These are phyloP conservation scores for Anoplolepis gracilipes DNA, from an alignment of 1,140 invertebrate genomes.

Conservation along the genomic window DNA sequence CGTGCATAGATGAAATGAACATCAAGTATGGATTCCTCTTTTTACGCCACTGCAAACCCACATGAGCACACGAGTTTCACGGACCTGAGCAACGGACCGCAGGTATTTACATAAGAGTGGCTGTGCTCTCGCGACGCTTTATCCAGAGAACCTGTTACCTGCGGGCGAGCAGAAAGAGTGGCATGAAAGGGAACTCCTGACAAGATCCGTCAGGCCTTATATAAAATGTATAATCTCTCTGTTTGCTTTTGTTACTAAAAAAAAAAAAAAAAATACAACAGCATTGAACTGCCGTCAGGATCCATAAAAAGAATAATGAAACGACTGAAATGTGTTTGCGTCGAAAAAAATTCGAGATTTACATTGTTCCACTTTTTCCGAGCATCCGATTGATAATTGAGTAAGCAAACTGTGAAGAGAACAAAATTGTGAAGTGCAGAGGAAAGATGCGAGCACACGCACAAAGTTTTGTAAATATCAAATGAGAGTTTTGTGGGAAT, in stretches of 20 bases:
- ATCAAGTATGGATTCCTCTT: constrained; percentile 9
- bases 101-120: constrained; percentile 57
- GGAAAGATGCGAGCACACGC: no score
- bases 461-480: no score
- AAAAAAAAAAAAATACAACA: not conserved
- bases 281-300: not conserved
- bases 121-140: constrained; percentile 37
- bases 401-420: no score
- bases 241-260: not conserved
- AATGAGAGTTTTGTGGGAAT: no score
- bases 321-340: no score
- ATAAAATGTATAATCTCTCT: constrained; percentile 40
- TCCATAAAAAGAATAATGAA: no score
- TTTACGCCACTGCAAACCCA: constrained; percentile 18
- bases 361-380: no score
- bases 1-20: not conserved
- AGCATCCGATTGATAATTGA: no score
- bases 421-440: no score
- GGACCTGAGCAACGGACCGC: constrained; percentile 27
- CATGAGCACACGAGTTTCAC: not conserved
- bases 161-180: constrained; percentile 3
- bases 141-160: constrained; percentile 56
- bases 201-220: constrained; percentile 51
- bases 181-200: constrained; percentile 44
- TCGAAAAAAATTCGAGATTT: no score